Conservation (phyloP, 2,888 invertebrate species). For the Bursaphelenchus okinawaensis region DNA sequence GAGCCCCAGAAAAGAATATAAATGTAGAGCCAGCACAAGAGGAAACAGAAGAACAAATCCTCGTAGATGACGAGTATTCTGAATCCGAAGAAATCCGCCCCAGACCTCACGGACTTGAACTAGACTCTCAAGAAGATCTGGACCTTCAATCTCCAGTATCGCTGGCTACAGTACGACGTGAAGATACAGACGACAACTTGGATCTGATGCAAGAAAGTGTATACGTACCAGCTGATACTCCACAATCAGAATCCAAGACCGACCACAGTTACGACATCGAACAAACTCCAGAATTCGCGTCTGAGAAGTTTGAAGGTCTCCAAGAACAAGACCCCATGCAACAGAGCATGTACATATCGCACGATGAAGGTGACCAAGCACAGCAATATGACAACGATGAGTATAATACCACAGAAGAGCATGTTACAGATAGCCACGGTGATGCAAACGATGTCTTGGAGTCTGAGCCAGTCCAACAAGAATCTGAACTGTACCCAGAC, state of each 20-base stretch:
- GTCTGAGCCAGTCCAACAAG: conserved; percentile 6
- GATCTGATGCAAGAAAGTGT: conserved; percentile 4
- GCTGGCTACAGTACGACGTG: conserved; percentile 14
- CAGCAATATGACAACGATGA: not conserved
- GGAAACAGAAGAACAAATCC: not conserved
- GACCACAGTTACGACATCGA: not conserved
- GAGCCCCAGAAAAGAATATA: no score
- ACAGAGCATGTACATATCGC: conserved; percentile 4
- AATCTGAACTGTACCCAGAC: not conserved
- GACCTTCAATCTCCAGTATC: conserved; percentile 5
- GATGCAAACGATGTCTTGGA: conserved; percentile 1
- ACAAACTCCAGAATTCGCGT: not conserved
- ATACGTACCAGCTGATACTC: not conserved
- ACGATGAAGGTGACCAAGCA: not conserved
- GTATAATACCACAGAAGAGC: not conserved
- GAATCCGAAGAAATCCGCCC: not conserved
- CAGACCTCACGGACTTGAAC: not conserved
- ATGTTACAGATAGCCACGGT: not conserved
- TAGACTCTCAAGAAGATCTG: not conserved
- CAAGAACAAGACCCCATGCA: not conserved
- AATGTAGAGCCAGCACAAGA: not conserved
- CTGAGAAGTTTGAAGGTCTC: not conserved
- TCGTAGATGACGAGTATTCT: not conserved
- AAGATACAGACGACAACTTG: not conserved
- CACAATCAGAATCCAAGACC: not conserved